A percentile compares a stretch with the other conserved stretches of the same genome.
phyloP scores from a whole-genome alignment of 2,797 vertebrate species.

The Cottoperca gobio region DNA sequence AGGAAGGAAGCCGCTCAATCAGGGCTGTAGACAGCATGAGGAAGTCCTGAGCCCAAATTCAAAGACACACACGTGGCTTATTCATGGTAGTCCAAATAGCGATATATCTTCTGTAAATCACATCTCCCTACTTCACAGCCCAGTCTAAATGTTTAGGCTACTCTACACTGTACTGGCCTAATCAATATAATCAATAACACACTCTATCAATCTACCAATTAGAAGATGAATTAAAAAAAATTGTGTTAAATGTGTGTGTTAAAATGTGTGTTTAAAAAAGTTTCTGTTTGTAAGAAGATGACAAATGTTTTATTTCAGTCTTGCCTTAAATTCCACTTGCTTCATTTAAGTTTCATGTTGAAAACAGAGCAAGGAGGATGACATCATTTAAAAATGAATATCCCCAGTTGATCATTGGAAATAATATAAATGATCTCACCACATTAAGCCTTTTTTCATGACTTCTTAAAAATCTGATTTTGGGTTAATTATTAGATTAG shows the following conservation, averaged over 20 bases:
- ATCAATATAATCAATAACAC: no score
- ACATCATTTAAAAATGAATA: not conserved
- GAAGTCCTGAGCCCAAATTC: not conserved
- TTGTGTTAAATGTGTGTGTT: no score
- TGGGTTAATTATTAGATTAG: slow-evolving; percentile 14
- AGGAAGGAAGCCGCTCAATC: accelerated
- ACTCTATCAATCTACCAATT: no score
- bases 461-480: not conserved
- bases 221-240: no score
- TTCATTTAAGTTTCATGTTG: not conserved
- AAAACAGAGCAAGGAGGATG: not conserved
- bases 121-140: not conserved
- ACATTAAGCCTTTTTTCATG: slow-evolving; percentile 1
- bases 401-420: not conserved
- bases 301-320: not conserved
- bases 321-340: not conserved
- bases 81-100: not conserved
- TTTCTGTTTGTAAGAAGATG: not conserved
- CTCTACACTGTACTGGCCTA: no score
- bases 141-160: not conserved
- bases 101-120: not conserved
- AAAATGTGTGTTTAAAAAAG: no score
- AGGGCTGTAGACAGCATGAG: not conserved
- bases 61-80: not conserved
- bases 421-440: not conserved